Conservation (phyloP, 1,140 invertebrate genomes). For the Drosophila equinoxialis region DNA sequence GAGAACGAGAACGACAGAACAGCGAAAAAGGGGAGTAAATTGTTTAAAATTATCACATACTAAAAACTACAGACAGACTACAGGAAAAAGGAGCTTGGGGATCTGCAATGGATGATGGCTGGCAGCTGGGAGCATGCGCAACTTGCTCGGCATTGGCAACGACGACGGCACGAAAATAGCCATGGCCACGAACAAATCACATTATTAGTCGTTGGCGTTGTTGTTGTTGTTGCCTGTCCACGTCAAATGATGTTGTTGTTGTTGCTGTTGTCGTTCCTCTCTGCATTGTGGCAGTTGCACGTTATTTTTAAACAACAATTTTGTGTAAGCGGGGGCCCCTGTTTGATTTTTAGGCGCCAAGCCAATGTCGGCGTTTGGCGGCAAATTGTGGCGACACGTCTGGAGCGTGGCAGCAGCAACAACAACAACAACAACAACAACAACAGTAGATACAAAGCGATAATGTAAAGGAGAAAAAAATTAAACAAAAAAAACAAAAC, state of each 20-base stretch:
- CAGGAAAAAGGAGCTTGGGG: slow-evolving; percentile 20
- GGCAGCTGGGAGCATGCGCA: slow-evolving; percentile 12
- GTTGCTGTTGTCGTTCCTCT: slow-evolving; percentile 14
- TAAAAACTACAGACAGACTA: slow-evolving; percentile 47
- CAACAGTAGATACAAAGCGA: slow-evolving; percentile 49
- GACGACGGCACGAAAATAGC: slow-evolving; percentile 42
- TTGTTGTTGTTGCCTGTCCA: background rate
- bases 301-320: slow-evolving; percentile 67
- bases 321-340: slow-evolving; percentile 46
- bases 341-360: slow-evolving; percentile 80
- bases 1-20: slow-evolving; percentile 17
- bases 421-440: slow-evolving; percentile 30
- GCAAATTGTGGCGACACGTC: slow-evolving; percentile 82
- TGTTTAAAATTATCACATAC: slow-evolving; percentile 79
- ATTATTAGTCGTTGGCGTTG: slow-evolving; percentile 57
- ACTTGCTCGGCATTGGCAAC: slow-evolving; percentile 18
- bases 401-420: slow-evolving; percentile 68
- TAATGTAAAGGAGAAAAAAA: slow-evolving; percentile 41
- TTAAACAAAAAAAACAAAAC: slow-evolving; percentile 30
- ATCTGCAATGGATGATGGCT: background rate
- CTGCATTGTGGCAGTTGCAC: slow-evolving; percentile 53
- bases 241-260: background rate
- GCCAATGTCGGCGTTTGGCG: slow-evolving; percentile 67
- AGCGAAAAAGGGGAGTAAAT: slow-evolving; percentile 67
- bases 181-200: slow-evolving; percentile 66